These are phyloP conservation scores for Amblyornis subalaris DNA, from an alignment of 2,113 vertebrate species.

Conservation along the genomic window DNA sequence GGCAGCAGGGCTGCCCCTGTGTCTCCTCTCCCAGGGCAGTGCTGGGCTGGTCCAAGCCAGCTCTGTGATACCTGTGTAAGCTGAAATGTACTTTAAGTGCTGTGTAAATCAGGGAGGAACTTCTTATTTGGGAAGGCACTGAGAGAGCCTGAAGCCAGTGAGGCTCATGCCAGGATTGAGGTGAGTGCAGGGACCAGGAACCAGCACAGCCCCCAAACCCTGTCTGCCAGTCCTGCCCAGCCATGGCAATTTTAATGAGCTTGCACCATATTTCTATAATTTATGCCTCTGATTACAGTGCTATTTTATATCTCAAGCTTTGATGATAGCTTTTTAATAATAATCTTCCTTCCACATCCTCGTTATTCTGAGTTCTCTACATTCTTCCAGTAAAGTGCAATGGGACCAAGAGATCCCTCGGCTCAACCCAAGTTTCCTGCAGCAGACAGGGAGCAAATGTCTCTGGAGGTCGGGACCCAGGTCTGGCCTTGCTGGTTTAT, in stretches of 20 bases:
- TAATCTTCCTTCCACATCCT: not conserved
- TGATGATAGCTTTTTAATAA: not conserved
- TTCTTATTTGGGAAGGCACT: not conserved
- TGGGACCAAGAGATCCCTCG: not conserved
- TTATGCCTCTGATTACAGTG: not conserved
- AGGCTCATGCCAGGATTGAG: fast-evolving
- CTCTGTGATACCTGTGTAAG: not conserved
- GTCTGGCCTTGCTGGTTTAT: not conserved
- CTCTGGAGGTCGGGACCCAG: not conserved
- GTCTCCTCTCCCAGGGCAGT: not conserved
- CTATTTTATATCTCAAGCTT: not conserved
- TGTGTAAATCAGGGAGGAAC: not conserved
- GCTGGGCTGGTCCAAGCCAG: not conserved
- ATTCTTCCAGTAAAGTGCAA: not conserved
- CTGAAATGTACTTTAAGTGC: not conserved
- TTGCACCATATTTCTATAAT: not conserved
- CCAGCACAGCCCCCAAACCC: not conserved
- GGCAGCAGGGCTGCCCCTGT: not conserved
- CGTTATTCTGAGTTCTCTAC: not conserved
- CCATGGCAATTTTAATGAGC: not conserved
- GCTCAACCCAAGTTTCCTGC: not conserved
- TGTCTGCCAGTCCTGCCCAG: not conserved
- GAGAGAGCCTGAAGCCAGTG: not conserved
- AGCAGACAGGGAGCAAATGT: not conserved
- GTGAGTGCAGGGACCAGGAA: not conserved